phyloP scores from a whole-genome alignment of 2,888 invertebrate species.

The Leucophora obtusa region DNA sequence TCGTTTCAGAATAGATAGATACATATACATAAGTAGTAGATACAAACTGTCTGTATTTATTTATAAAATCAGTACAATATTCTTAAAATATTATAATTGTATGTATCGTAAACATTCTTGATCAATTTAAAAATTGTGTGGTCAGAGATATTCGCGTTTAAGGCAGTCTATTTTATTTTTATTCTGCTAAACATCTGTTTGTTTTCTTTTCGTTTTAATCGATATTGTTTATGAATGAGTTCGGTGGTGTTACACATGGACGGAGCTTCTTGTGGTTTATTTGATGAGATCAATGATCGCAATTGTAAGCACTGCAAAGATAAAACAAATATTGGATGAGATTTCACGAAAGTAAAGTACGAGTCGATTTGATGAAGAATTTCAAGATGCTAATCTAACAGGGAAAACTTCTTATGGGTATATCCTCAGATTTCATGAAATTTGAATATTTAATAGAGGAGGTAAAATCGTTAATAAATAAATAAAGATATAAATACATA shows the following conservation, averaged over 20 bases:
- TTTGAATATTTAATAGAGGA: too few relatives aligned
- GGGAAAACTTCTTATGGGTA: too few relatives aligned
- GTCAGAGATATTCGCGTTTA: slow-evolving; percentile 5
- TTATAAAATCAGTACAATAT: slow-evolving; percentile 12
- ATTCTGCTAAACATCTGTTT: slow-evolving; percentile 22
- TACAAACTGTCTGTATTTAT: too few relatives aligned
- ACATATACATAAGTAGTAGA: neutral
- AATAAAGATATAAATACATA: too few relatives aligned
- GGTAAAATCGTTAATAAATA: too few relatives aligned
- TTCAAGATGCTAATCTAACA: too few relatives aligned
- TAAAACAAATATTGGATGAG: neutral
- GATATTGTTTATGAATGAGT: slow-evolving; percentile 3
- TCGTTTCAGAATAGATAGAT: slow-evolving; percentile 12
- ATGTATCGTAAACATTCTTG: slow-evolving; percentile 15
- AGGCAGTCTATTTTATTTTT: neutral
- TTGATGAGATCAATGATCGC: slow-evolving; percentile 5
- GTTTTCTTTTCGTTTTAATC: neutral
- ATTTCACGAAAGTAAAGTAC: too few relatives aligned
- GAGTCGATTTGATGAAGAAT: too few relatives aligned
- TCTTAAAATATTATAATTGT: slow-evolving; percentile 18
- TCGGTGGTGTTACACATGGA: neutral
- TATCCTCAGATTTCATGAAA: too few relatives aligned
- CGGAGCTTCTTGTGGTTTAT: slow-evolving; percentile 5
- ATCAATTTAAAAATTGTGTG: slow-evolving; percentile 25
- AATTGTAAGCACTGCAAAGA: neutral